phyloP scores from a whole-genome alignment of 1,140 invertebrate species.

The Helicoverpa armigera region DNA sequence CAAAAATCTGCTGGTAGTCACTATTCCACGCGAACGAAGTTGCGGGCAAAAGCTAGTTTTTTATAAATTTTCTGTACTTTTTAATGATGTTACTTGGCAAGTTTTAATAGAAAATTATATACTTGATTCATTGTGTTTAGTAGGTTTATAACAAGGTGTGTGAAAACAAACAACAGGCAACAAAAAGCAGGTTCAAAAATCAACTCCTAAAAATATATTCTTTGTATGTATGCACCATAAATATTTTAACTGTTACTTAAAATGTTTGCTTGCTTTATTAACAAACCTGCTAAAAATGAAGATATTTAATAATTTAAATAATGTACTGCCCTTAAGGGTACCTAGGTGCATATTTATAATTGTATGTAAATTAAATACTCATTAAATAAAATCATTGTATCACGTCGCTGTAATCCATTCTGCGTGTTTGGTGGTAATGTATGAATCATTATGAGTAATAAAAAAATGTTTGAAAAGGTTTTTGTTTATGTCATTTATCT shows the following conservation, averaged over 20 bases:
- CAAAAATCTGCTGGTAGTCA: too few species aligned
- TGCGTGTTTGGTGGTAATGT: conserved; percentile 81
- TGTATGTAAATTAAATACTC: conserved; percentile 38
- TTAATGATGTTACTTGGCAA: too few species aligned
- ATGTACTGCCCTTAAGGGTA: conserved; percentile 62
- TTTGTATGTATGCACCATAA: not conserved
- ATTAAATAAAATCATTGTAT: conserved; percentile 69
- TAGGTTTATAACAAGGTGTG: too few species aligned
- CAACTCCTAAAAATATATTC: not conserved
- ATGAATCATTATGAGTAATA: conserved; percentile 79
- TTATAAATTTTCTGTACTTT: too few species aligned
- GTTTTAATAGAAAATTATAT: too few species aligned
- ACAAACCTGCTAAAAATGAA: conserved; percentile 2
- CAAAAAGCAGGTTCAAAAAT: too few species aligned
- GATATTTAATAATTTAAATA: conserved; percentile 83
- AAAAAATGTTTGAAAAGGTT: conserved; percentile 69
- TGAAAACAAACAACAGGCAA: too few species aligned
- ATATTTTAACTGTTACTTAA: not conserved
- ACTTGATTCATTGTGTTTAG: too few species aligned
- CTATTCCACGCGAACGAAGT: too few species aligned
- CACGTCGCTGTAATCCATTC: conserved; percentile 78
- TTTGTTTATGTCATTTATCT: conserved; percentile 58
- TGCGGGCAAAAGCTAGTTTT: too few species aligned
- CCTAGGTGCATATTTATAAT: conserved; percentile 47
- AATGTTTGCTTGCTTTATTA: conserved; percentile 5